Evolutionary conservation across 2,888 invertebrate species (phyloP).

Genomic region (Pristionchus japonicus): DNA sequence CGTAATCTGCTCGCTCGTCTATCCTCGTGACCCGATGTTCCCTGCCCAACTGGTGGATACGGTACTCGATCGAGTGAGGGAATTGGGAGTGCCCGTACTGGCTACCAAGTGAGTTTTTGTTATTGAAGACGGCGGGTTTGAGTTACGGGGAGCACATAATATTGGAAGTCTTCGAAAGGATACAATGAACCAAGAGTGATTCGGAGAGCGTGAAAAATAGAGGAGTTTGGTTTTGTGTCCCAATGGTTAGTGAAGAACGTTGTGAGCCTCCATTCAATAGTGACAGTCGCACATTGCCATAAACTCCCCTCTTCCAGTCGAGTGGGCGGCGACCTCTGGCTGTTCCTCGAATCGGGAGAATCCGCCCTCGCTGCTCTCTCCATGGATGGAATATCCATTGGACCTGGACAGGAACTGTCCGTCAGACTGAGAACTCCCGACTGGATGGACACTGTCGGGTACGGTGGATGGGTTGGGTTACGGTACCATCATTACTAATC

Average conservation of each 20-base stretch:
- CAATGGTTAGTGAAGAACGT: not conserved
- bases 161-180: not conserved
- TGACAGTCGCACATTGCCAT: not conserved
- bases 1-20: constrained; percentile 82
- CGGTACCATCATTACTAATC: not conserved
- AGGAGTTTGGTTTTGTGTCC: not conserved
- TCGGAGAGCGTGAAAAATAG: not conserved
- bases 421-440: constrained; percentile 43
- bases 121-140: not conserved
- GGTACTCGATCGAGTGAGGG: constrained; percentile 67
- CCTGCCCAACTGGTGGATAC: constrained; percentile 60
- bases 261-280: not conserved
- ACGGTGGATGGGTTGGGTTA: not conserved
- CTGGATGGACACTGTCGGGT: constrained; percentile 46
- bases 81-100: constrained; percentile 65
- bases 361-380: constrained; percentile 82
- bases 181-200: not conserved
- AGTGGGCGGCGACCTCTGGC: constrained; percentile 89
- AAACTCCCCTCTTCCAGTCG: constrained; percentile 78
- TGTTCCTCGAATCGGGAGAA: constrained; percentile 91
- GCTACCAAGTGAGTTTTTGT: constrained; percentile 66
- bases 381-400: constrained; percentile 74
- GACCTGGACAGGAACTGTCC: not conserved
- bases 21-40: constrained; percentile 55
- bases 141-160: not conserved